Percentiles rank a stretch among this genome's conserved stretches.
Evolutionary conservation across 1,140 invertebrate species (phyloP).

Genomic region (Ceratina japonica): DNA sequence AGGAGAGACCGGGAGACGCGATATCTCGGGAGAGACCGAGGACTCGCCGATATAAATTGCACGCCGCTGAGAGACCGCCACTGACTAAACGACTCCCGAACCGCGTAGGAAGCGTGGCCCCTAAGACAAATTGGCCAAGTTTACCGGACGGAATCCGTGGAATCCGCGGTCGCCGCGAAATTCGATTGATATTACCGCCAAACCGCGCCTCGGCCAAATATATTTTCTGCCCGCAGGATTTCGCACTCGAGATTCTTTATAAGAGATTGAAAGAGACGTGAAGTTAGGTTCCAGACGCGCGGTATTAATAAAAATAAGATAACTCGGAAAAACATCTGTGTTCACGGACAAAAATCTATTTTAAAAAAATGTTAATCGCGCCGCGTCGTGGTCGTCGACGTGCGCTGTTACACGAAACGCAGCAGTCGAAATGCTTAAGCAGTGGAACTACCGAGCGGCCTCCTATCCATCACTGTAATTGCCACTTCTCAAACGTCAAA

Average conservation of each 20-base stretch:
- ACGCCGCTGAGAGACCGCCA: background rate
- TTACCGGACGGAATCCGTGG: constrained; percentile 49
- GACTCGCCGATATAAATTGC: constrained; percentile 22
- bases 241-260: too few species aligned
- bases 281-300: too few species aligned
- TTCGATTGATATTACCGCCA: constrained; percentile 15
- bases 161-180: constrained; percentile 44
- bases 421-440: background rate
- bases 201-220: background rate
- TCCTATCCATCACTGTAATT: background rate
- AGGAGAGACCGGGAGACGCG: background rate
- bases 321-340: too few species aligned
- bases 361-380: too few species aligned
- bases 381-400: too few species aligned
- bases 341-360: too few species aligned
- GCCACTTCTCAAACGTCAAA: background rate
- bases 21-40: background rate
- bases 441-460: background rate
- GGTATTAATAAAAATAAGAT: too few species aligned
- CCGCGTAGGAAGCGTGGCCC: constrained; percentile 55
- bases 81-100: constrained; percentile 32
- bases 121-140: constrained; percentile 59
- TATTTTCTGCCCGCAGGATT: background rate
- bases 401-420: too few species aligned
- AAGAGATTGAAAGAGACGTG: too few species aligned